Evolutionary conservation across 1,140 invertebrate genomes (phyloP).

Genomic region (Caerostris extrusa): DNA sequence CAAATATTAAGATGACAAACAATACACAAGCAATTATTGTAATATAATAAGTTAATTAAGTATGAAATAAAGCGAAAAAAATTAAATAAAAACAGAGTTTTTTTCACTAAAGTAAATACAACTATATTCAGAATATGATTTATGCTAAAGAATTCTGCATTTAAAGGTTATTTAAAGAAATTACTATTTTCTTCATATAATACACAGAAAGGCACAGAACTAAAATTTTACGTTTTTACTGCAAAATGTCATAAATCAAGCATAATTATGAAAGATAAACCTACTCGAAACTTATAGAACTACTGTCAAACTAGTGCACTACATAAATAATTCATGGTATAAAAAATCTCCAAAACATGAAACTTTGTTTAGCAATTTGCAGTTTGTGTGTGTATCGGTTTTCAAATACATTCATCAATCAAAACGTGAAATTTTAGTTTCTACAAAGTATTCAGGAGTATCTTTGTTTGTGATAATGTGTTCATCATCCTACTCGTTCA

Average conservation of each 20-base stretch:
- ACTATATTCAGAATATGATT: too few relatives aligned
- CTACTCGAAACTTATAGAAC: neutral
- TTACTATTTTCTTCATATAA: too few relatives aligned
- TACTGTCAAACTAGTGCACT: neutral
- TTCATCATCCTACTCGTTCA: too few relatives aligned
- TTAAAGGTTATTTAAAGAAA: too few relatives aligned
- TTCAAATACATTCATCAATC: conserved; percentile 22
- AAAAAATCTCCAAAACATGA: neutral
- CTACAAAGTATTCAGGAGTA: neutral
- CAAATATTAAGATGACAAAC: too few relatives aligned
- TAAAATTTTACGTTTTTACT: neutral
- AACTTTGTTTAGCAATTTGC: neutral
- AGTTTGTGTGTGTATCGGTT: neutral
- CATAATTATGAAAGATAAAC: neutral
- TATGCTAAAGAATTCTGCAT: too few relatives aligned
- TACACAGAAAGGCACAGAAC: too few relatives aligned
- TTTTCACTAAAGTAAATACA: too few relatives aligned
- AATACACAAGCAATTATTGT: too few relatives aligned
- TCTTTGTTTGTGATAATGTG: conserved; percentile 4
- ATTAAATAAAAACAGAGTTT: too few relatives aligned
- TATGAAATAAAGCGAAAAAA: too few relatives aligned
- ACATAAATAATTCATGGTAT: conserved; percentile 8
- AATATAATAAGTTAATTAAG: too few relatives aligned
- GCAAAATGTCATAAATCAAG: neutral
- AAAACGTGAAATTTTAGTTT: conserved; percentile 4